phyloP scores from a whole-genome alignment of 2,888 invertebrate species.

The Agrotis ipsilon region DNA sequence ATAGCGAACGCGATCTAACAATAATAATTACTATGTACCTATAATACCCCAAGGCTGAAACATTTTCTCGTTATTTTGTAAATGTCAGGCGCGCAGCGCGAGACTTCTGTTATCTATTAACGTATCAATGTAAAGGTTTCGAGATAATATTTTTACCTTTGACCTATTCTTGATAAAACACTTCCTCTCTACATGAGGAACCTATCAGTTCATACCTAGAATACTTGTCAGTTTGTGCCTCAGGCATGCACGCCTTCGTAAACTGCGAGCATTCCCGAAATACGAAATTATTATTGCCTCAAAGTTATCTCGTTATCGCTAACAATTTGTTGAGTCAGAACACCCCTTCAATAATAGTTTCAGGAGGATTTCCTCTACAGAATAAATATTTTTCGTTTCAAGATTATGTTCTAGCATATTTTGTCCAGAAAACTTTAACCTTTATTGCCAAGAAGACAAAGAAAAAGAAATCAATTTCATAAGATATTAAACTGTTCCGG shows the following conservation, averaged over 20 bases:
- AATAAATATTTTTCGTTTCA: conserved; percentile 16
- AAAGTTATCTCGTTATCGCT: conserved; percentile 34
- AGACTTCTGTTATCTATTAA: conserved; percentile 14
- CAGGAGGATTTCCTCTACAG: conserved; percentile 4
- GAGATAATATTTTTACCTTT: conserved; percentile 38
- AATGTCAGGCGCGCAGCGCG: conserved; percentile 10
- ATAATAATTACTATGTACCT: conserved; percentile 14
- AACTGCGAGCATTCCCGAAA: conserved; percentile 14
- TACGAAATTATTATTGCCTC: conserved; percentile 21
- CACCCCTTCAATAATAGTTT: conserved; percentile 7
- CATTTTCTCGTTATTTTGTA: conserved; percentile 14
- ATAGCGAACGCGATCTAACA: conserved; percentile 5
- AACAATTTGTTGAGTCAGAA: conserved; percentile 22
- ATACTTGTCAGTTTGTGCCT: conserved; percentile 12
- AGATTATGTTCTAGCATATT: conserved; percentile 16
- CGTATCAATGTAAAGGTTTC: conserved; percentile 28
- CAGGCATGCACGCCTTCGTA: conserved; percentile 8
- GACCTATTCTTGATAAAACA: conserved; percentile 40
- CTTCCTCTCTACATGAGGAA: conserved; percentile 15
- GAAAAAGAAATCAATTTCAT: conserved; percentile 10
- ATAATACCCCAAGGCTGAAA: conserved; percentile 17
- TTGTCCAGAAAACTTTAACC: background rate
- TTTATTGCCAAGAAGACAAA: conserved; percentile 10
- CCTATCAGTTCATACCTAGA: conserved; percentile 13
- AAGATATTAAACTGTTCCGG: conserved; percentile 12